These are phyloP conservation scores for Phrynocephalus guinanensis DNA, from an alignment of 2,797 vertebrate genomes.

Conservation along the genomic window DNA sequence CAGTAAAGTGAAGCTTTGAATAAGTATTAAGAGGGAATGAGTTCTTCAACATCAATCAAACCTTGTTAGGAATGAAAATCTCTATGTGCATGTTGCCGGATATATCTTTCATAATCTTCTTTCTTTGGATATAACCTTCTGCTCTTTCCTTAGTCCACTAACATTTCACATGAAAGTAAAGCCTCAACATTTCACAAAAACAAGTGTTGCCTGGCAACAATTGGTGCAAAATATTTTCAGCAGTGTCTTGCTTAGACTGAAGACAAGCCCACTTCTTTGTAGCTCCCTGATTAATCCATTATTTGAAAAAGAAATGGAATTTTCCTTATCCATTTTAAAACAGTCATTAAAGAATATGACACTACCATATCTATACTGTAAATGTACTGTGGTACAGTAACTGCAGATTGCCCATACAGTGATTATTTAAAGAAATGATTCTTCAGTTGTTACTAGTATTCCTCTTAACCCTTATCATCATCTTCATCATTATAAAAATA, in stretches of 20 bases:
- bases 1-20: not conserved
- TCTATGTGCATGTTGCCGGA: conserved; percentile 69
- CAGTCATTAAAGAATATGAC: not conserved
- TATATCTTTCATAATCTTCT: conserved; percentile 60
- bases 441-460: not conserved
- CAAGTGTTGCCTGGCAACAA: conserved; percentile 64
- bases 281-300: conserved; percentile 40
- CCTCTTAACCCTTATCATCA: not conserved
- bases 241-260: conserved; percentile 40
- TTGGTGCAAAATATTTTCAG: conserved; percentile 51
- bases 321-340: not conserved
- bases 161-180: conserved; percentile 70
- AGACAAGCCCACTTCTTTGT: conserved; percentile 34
- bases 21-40: conserved; percentile 60
- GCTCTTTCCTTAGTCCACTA: conserved; percentile 63
- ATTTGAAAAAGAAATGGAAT: conserved; percentile 48
- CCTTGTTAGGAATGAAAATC: conserved; percentile 79
- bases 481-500: too few species aligned
- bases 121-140: conserved; percentile 42
- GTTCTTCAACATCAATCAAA: conserved; percentile 74
- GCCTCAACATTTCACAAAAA: conserved; percentile 61
- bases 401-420: not conserved
- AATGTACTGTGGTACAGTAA: not conserved
- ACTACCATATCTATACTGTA: not conserved
- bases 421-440: not conserved